These are phyloP conservation scores for Centropus unirufus DNA, from an alignment of 2,113 vertebrate species.

Conservation along the genomic window DNA sequence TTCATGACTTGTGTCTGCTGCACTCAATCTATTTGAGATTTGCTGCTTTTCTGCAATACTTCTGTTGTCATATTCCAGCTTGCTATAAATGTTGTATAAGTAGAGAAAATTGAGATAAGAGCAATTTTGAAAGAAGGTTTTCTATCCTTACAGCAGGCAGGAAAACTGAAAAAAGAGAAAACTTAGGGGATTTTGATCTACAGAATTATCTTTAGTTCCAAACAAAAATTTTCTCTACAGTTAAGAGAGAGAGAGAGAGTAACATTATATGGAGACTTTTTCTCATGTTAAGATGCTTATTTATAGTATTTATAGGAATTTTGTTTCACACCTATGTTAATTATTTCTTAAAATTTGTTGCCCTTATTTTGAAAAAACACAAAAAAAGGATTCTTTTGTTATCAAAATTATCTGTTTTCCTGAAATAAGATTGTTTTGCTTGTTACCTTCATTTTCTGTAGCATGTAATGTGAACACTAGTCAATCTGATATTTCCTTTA, in stretches of 20 bases:
- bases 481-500: not conserved
- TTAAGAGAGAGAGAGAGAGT: not conserved
- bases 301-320: not conserved
- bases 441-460: not conserved
- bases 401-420: rapidly evolving
- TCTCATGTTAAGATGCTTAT: not conserved
- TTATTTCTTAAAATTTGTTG: not conserved
- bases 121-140: not conserved
- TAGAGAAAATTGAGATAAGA: not conserved
- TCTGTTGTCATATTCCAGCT: not conserved
- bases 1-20: not conserved
- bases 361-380: not conserved
- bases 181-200: not conserved
- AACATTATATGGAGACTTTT: not conserved
- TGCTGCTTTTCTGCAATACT: not conserved
- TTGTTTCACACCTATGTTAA: not conserved
- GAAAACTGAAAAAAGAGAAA: not conserved
- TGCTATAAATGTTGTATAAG: not conserved
- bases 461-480: not conserved
- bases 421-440: not conserved
- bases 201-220: not conserved
- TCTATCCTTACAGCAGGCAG: not conserved
- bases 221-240: not conserved
- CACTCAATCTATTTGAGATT: not conserved
- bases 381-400: not conserved